Evolutionary conservation across 2,888 invertebrate species (phyloP).

Genomic region (Limenitis camilla): DNA sequence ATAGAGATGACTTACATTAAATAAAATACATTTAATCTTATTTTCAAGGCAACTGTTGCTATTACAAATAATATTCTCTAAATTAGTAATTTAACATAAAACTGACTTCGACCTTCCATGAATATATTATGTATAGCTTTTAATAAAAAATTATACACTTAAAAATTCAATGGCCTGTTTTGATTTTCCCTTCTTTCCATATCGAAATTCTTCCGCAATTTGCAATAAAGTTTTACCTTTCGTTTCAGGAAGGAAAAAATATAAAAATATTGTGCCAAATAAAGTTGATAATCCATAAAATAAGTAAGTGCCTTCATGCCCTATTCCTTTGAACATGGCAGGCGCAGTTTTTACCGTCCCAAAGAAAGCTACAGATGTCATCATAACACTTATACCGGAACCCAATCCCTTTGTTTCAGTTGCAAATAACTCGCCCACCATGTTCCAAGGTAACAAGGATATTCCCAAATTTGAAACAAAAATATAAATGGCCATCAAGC

Average conservation of each 20-base stretch:
- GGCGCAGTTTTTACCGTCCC: slow-evolving; percentile 80
- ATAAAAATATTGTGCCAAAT: slow-evolving; percentile 75
- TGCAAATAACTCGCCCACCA: slow-evolving; percentile 83
- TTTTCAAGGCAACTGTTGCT: too few species aligned
- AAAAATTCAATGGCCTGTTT: slow-evolving; percentile 32
- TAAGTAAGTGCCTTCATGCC: slow-evolving; percentile 76
- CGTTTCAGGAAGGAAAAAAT: slow-evolving; percentile 79
- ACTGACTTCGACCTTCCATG: too few species aligned
- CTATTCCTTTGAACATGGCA: slow-evolving; percentile 70
- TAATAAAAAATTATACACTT: slow-evolving; percentile 16
- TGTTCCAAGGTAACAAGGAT: slow-evolving; percentile 81
- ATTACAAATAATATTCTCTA: too few species aligned
- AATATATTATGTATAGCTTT: background rate
- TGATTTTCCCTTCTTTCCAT: slow-evolving; percentile 39
- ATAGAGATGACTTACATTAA: too few species aligned
- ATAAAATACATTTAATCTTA: too few species aligned
- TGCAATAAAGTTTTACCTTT: slow-evolving; percentile 78
- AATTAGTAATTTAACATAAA: too few species aligned
- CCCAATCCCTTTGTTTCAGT: slow-evolving; percentile 79
- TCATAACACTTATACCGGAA: slow-evolving; percentile 79
- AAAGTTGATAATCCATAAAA: slow-evolving; percentile 77
- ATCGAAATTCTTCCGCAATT: slow-evolving; percentile 76
- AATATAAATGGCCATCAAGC: slow-evolving; percentile 74
- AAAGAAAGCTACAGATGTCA: slow-evolving; percentile 79
- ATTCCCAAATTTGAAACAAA: slow-evolving; percentile 76